A percentile compares a stretch with the other conserved stretches of the same genome.
These are phyloP conservation scores for Sciurus niger DNA, from an alignment of 2,113 vertebrate genomes.

Conservation along the genomic window DNA sequence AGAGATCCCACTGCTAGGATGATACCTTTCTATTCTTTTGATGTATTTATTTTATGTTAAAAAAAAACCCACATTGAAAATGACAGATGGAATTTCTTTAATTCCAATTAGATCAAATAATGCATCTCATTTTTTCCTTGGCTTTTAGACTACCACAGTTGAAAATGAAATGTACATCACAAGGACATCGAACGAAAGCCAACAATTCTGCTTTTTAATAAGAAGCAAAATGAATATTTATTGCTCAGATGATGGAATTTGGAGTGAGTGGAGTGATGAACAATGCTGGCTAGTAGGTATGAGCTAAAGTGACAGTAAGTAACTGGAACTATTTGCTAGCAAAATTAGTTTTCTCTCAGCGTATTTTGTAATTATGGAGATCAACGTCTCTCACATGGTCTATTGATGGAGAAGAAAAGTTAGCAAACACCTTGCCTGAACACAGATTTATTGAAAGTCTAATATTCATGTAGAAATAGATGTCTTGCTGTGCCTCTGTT, in stretches of 20 bases:
- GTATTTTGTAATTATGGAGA: conserved; percentile 29
- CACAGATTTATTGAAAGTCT: conserved; percentile 38
- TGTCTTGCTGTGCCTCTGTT: background rate
- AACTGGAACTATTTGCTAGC: background rate
- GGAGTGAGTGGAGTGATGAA: conserved; percentile 89
- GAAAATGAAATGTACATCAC: conserved; percentile 82
- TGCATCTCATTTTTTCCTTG: conserved; percentile 42
- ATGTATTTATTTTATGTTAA: background rate
- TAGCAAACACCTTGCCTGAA: background rate
- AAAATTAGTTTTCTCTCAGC: conserved; percentile 46
- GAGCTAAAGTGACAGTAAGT: conserved; percentile 21
- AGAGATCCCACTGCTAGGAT: background rate
- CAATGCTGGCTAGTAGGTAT: conserved; percentile 88
- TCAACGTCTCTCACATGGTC: background rate
- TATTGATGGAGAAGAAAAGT: conserved; percentile 38
- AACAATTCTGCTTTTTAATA: conserved; percentile 84
- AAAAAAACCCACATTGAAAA: conserved; percentile 41
- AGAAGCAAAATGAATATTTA: conserved; percentile 87
- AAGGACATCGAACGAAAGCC: conserved; percentile 81
- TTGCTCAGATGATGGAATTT: conserved; percentile 89
- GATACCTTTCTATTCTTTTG: conserved; percentile 25
- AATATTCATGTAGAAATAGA: conserved; percentile 16
- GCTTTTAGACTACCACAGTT: conserved; percentile 82
- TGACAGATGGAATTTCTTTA: background rate
- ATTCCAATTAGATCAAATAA: conserved; percentile 29